Base-by-base conservation (phyloP, 2,797 vertebrate species). In the Acanthornis magna region DNA sequence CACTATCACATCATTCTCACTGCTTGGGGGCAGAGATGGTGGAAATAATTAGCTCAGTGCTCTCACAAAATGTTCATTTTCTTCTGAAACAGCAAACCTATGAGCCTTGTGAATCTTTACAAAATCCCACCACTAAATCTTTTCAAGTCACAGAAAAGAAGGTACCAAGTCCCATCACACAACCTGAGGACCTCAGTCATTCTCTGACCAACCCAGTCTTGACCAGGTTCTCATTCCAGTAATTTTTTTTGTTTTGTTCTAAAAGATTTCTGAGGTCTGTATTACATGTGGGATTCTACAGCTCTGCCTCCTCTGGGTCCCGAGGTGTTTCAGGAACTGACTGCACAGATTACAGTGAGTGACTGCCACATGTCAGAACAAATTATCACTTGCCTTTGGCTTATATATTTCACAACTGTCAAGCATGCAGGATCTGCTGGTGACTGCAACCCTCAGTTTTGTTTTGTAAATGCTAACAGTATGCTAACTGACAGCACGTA, bases 351-450 rank as follows among this genome's bases (percentile, higher is more conserved):
- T 32, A 42, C 43, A 73, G 73, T 26, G 47, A 89, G 60, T n/a
- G 74, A 79, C 81, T 92, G 84, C 61, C 92, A 87, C 94, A 91
- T 45, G 88, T 70, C 95, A 93, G 74, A 93, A 67, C 23, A 91
- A 91, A 91, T 79, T 51, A 85, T 45, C 77, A 78, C 75, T 80
- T 94, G 90, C 71, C 61, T 91, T 82, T 89, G 70, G 71, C 71
- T 92, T 34, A 67, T 23, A 8, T 16, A 74, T 91, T 92, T 93
- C 86, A 15, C 60, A 91, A 70, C 36, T 72, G 70, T 61, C 88
- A 86, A 0, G 3, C 63, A 10, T 4, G 17, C 45, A 45, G 16
- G 62, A 79, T 43, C 40, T 23, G 71, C 77, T 87, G 77, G 67
- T 82, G 94, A 91, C 67, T 87, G 43, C 66, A 76, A 16, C 42